Base-by-base conservation (phyloP, 2,888 invertebrate species). In the Desoria tigrina region DNA sequence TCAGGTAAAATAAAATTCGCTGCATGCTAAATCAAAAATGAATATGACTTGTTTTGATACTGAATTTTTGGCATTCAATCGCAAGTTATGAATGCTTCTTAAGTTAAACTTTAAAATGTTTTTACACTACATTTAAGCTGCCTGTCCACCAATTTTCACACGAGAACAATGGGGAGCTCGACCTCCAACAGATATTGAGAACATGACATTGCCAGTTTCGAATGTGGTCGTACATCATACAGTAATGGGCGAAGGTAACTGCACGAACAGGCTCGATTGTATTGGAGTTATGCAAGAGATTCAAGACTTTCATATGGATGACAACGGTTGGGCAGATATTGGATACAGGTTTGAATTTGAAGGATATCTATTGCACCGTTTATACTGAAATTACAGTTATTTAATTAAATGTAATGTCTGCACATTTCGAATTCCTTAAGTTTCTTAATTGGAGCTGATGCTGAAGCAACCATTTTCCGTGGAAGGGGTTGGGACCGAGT, bases 391-490 rank as follows among this genome's bases (percentile, higher is more conserved):
- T n/a, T 18, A 14, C 18, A 49, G 7, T 49, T 49, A 11, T 21
- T 49, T n/a, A 58, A 6, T 18, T 21, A 23, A 39, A 23, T 18
- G 21, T 9, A 24, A 42, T 42, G n/a, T 9, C 14, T 18, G 27
- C 11, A 60, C 9, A 27, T 60, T 23, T 42, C 16, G n/a, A 16
- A n/a, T 49, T 14, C 37, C 42, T 26, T 24, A n/a, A 89, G 86
- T 78, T 90, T 89, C 79, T 86, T 84, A 50, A 84, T 89, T 32
- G 90, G 90, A 2, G 86, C 88, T 24, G n/a, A n/a, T n/a, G 89
- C 90, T 75, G 56, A 57, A 37, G 88, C 88, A 0, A 81, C 81
- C 67, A 78, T 84, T 37, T 85, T 84, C 75, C 82, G 82, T 55
- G 84, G 84, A 28, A 79, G 84, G 65, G 84, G 84, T 68, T 84